Evolutionary conservation across 1,140 invertebrate species (phyloP), one percentile per base, ranked within the genome.

Genomic region (Drosophila nikananu): DNA sequence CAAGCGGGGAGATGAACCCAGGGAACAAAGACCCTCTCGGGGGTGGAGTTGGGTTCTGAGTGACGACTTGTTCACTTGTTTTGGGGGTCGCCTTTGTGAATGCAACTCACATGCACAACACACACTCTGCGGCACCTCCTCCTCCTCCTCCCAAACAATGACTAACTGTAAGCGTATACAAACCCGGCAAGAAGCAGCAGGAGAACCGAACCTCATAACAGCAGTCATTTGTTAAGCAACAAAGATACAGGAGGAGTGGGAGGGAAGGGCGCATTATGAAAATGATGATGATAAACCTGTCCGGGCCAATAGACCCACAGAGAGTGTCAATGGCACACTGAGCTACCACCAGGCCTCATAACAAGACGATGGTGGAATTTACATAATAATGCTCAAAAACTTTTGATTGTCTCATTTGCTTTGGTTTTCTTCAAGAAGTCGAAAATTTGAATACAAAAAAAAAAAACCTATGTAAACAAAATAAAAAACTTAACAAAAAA

Each of bases 271-370:
- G 80, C 70, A 68, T 59, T 72, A 70, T 79, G 62, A 75, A 79
- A 54, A 76, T 52, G 61, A 78, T 73, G 79, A 83, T 83, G 76
- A 87, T 86, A 87, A 87, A 87, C 83, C 83, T 81, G 83, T 86
- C 83, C 82, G 78, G 39, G 44, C 71, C 60, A 25, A 77, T 58
- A 64, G 44, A 60, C 35, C 57, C 60, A 9, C 61, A 60, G 54
- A 77, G 67, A 81, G 83, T 86, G 83, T 86, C 83, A 81, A 79
- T 86, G 79, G 75, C 68, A 78, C 57, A 71, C 44, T 71, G 58
- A 71, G 42, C 54, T 52, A 62, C 42, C 55, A 60, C 5, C 48
- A 60, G 42, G 44, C 41, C 66, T 44, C 39, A 52, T 15, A 21
- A 64, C 23, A 63, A 48, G 19, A 12, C n/a, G 68, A 44, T 63